Percentiles rank a stretch among this genome's conserved stretches.
Conservation (phyloP, 1,140 invertebrate species). For the Drosophila tropicalis region DNA sequence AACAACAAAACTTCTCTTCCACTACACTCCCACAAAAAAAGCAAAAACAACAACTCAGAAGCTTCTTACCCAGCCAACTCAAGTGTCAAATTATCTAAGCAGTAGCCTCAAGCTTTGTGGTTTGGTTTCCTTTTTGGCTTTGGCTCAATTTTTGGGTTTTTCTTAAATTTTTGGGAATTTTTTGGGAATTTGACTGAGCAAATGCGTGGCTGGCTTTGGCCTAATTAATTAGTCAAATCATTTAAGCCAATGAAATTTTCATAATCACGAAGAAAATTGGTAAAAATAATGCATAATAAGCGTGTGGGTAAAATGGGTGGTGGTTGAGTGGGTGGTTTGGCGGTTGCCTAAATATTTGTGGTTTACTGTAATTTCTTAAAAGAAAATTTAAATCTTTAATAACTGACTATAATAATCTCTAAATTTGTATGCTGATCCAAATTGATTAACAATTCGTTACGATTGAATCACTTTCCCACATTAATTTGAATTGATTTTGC, state of each 20-base stretch:
- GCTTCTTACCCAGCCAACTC: slow-evolving; percentile 38
- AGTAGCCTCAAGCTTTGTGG: slow-evolving; percentile 9
- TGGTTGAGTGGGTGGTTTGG: too few relatives aligned
- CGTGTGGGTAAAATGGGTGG: background rate
- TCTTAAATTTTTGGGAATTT: background rate
- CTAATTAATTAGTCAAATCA: slow-evolving; percentile 57
- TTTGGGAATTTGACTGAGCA: background rate
- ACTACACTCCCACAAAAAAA: background rate
- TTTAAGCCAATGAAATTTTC: slow-evolving; percentile 24
- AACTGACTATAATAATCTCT: too few relatives aligned
- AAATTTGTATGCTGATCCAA: too few relatives aligned
- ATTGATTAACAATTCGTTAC: background rate
- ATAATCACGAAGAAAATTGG: slow-evolving; percentile 11
- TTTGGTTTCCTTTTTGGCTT: slow-evolving; percentile 6
- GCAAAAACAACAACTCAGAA: background rate
- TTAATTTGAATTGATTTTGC: slow-evolving; percentile 8
- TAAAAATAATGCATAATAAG: background rate
- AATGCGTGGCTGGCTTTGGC: slow-evolving; percentile 16
- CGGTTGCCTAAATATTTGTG: too few relatives aligned
- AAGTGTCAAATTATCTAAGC: slow-evolving; percentile 51
- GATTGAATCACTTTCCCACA: background rate
- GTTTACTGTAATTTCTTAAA: too few relatives aligned
- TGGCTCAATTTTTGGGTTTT: background rate
- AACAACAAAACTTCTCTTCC: background rate
- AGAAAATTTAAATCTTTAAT: too few relatives aligned